Evolutionary conservation across 2,797 vertebrate species (phyloP).

Genomic region (Holocentrus rufus): DNA sequence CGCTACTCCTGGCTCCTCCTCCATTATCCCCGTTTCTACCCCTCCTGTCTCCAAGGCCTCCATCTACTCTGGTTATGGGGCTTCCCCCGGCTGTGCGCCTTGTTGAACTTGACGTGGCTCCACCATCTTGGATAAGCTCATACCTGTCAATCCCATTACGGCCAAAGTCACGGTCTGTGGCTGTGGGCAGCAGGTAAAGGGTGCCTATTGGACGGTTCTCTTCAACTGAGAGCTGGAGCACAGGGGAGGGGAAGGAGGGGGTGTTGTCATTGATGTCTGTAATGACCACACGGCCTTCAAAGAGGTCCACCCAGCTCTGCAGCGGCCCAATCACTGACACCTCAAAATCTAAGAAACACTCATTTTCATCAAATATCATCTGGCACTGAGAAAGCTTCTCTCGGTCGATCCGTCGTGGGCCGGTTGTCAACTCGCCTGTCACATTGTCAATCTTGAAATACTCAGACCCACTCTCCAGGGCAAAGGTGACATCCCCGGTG

Average conservation of each 20-base stretch:
- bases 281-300: constrained; percentile 94
- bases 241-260: constrained; percentile 94
- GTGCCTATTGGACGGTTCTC: constrained; percentile 97
- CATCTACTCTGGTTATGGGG: constrained; percentile 71
- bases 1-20: constrained; percentile 83
- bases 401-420: constrained; percentile 92
- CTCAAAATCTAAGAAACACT: constrained; percentile 97
- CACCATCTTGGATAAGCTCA: constrained; percentile 91
- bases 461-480: constrained; percentile 95
- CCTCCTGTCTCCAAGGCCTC: constrained; percentile 76
- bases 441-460: constrained; percentile 98
- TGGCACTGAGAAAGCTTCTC: constrained; percentile 97
- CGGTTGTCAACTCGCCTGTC: constrained; percentile 95
- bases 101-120: constrained; percentile 72
- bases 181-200: constrained; percentile 95
- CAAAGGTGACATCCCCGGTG: constrained; percentile 95
- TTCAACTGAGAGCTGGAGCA: constrained; percentile 96
- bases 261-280: constrained; percentile 98
- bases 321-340: constrained; percentile 96
- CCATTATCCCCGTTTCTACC: constrained; percentile 76
- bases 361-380: constrained; percentile 98
- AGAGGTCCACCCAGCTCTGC: constrained; percentile 98
- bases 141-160: constrained; percentile 95
- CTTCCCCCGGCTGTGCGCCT: constrained; percentile 73
- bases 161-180: constrained; percentile 96